Base-by-base conservation (phyloP, 1,140 invertebrate species). In the Diabrotica undecimpunctata region DNA sequence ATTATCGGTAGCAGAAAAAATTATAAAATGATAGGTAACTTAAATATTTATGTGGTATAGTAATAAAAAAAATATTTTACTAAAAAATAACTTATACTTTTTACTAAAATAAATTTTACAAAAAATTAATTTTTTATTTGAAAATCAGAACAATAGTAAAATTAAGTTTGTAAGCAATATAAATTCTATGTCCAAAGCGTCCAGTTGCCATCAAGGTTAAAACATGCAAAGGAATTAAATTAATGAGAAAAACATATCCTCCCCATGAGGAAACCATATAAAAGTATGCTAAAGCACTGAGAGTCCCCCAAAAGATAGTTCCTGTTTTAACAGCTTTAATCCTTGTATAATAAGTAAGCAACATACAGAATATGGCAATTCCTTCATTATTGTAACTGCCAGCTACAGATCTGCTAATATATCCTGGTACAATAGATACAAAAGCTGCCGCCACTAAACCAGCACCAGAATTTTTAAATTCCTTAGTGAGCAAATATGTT, bases 261-360 rank as follows among this genome's bases (percentile, higher is more conserved):
- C 96, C 96, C 96, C 96, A 99, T 7, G 95, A 97, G 0, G 95
- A 98, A 1, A 97, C 96, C 96, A 99, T 99, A 81, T 98, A 98
- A 81, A 99, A 99, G 79, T 99, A 99, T 12, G 95, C 94, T 10
- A 98, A 79, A 0, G 95, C 90, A 37, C 94, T 90, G 75, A 96
- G 85, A 3, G 92, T 88, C 0, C 93, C 87, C 95, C 95, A 98
- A 61, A 93, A 89, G 63, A 98, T 90, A 14, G 93, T 92, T 65
- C 96, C 97, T 11, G 94, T 96, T 82, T 98, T 98, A 0, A 98
- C 93, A 12, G 95, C 88, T 82, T 98, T 98, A 61, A 98, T 97
- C 97, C 96, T 98, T 78, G 95, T 87, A 77, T 96, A 96, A 80
- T 98, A 99, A 0, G 97, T 99, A 51, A 98, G 85, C 57, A 98